Percentiles rank a stretch among this genome's conserved stretches.
These are phyloP conservation scores for Odontomachus brunneus DNA, from an alignment of 1,140 invertebrate species.

Conservation along the genomic window DNA sequence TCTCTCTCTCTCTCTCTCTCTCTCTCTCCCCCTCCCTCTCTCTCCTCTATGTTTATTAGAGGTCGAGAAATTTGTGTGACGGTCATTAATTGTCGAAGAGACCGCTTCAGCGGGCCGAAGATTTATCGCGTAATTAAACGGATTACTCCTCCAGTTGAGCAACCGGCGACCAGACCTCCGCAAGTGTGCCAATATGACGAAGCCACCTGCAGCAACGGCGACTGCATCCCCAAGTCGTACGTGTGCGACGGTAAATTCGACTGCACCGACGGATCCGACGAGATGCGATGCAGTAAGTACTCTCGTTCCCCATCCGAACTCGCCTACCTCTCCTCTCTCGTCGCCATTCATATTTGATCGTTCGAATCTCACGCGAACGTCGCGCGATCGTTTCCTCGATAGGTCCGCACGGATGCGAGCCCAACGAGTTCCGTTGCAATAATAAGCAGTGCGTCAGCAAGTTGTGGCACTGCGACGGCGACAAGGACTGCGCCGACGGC, in stretches of 20 bases:
- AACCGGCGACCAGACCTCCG: slow-evolving; percentile 83
- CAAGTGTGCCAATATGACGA: slow-evolving; percentile 90
- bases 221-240: slow-evolving; percentile 93
- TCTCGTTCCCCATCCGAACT: too few species aligned
- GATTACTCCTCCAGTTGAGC: slow-evolving; percentile 79
- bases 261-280: slow-evolving; percentile 95
- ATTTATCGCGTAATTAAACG: not conserved
- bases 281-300: slow-evolving; percentile 93
- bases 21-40: too few species aligned
- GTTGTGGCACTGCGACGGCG: slow-evolving; percentile 96
- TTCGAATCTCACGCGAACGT: slow-evolving; percentile 28
- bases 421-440: slow-evolving; percentile 95
- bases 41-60: too few species aligned
- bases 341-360: not conserved
- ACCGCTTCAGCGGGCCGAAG: not conserved
- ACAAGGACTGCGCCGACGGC: slow-evolving; percentile 97
- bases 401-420: slow-evolving; percentile 92
- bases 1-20: too few species aligned
- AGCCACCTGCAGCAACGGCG: slow-evolving; percentile 95
- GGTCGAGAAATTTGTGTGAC: too few species aligned
- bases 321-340: not conserved
- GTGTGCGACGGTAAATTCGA: slow-evolving; percentile 94
- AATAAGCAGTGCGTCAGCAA: slow-evolving; percentile 96
- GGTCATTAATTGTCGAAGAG: too few species aligned
- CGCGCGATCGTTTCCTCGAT: not conserved